Evolutionary conservation across 2,888 invertebrate species (phyloP), one percentile per base, ranked within the genome.

Genomic region (Ectemnius continuus): DNA sequence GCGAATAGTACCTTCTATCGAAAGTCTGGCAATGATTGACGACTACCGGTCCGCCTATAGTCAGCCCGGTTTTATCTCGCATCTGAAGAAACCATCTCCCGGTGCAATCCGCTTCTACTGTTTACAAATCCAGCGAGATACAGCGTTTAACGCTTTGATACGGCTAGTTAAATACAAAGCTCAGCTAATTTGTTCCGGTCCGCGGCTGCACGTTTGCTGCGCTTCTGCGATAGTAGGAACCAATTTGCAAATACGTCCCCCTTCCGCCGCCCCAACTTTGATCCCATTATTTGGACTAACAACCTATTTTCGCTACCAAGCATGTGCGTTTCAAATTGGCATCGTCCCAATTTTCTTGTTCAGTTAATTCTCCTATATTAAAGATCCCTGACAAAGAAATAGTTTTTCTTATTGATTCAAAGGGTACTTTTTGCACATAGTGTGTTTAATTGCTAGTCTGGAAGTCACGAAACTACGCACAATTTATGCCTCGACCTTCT

Each of bases 151-250:
- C 81, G 76, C 78, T 70, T 81, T 81, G 84, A 85, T 83, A 84
- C 84, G 81, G 81, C 82, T 84, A 80, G 84, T 85, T 85, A 83
- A 82, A 85, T 85, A 85, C 82, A 77, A 80, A 86, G 87, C 84
- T 87, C 81, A 80, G 83, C 82, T 87, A 86, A 87, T 87, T 87
- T 85, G 87, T 86, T 86, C 79, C 86, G 87, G 80, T 84, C 76
- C 71, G 76, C 81, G 66, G 81, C 78, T 81, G 70, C 74, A 64
- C 79, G 80, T 78, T 67, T 77, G 76, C 75, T 62, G 76, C 73
- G 77, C 70, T 78, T 78, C 69, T 73, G 62, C 61, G 72, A 59
- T 73, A 77, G 62, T 60, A 60, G 16, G 26, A 18, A 8, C 57
- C 68, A 58, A 71, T 71, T 70, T 71, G 68, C 65, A 76, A 76